These are phyloP conservation scores for Atopsyche davidsoni DNA, from an alignment of 1,140 invertebrate genomes.

Conservation along the genomic window DNA sequence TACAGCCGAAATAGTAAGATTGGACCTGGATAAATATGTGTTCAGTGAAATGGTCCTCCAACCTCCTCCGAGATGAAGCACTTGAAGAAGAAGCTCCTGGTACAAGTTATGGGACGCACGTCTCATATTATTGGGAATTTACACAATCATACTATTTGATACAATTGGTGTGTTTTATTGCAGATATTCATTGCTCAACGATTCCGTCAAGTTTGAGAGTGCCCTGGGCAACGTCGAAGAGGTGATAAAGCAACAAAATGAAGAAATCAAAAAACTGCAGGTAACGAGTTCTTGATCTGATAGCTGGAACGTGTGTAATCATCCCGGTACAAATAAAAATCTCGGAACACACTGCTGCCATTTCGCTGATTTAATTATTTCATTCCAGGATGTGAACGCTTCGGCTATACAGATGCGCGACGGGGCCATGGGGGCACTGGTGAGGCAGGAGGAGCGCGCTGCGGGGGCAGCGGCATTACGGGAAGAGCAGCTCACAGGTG, in stretches of 20 bases:
- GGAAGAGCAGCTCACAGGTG: conserved; percentile 55
- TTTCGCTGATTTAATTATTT: no score
- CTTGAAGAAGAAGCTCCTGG: no score
- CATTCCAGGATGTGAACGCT: conserved; percentile 51
- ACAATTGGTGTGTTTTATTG: conserved; percentile 16
- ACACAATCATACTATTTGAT: not conserved
- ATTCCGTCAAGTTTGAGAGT: conserved; percentile 66
- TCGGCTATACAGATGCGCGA: conserved; percentile 65
- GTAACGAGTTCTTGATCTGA: conserved; percentile 38
- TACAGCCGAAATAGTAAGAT: not conserved
- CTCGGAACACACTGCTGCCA: no score
- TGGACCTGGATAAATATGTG: no score
- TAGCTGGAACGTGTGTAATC: no score
- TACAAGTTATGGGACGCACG: no score
- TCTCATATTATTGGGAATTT: no score
- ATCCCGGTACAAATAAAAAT: no score
- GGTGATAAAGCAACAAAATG: conserved; percentile 57
- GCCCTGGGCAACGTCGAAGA: conserved; percentile 62
- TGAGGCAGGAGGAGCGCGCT: conserved; percentile 60
- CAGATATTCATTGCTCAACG: conserved; percentile 59
- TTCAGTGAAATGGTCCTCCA: no score
- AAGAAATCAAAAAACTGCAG: conserved; percentile 64
- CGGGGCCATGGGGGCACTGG: conserved; percentile 56
- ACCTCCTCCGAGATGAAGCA: no score
- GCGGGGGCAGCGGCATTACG: conserved; percentile 56